Conservation (phyloP, 2,113 vertebrate genomes). For the Leptobrachium leishanense region DNA sequence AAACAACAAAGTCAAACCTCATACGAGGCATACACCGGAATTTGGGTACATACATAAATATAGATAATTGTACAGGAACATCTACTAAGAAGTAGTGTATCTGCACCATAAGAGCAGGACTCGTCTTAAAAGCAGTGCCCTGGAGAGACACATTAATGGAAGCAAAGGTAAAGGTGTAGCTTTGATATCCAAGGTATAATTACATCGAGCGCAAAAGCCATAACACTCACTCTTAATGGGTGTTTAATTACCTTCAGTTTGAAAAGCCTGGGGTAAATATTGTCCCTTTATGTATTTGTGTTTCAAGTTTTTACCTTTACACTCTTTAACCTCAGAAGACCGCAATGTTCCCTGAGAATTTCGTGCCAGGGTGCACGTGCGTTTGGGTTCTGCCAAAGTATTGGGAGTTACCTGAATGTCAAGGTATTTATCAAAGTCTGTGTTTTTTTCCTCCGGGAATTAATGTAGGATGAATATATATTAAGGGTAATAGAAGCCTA, state of each 20-base stretch:
- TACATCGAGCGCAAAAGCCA: not conserved
- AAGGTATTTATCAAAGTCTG: not conserved
- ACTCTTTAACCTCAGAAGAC: not conserved
- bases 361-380: not conserved
- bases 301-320: not conserved
- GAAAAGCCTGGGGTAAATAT: not conserved
- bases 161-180: slow-evolving; percentile 8
- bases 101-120: not conserved
- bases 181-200: not conserved
- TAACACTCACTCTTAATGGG: not conserved
- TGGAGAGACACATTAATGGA: slow-evolving; percentile 9
- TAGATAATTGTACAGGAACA: no score
- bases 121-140: not conserved
- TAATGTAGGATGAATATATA: not conserved
- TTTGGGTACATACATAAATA: no score
- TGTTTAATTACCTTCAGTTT: not conserved
- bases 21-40: no score
- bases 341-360: not conserved
- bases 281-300: no score
- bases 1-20: no score
- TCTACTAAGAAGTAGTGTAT: no score
- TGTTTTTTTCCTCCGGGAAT: not conserved
- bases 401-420: not conserved
- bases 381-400: not conserved
- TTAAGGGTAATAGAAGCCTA: not conserved